A percentile compares a stretch with the other conserved stretches of the same genome.
phyloP scores from a whole-genome alignment of 2,113 vertebrate genomes.

The Hepsetus odoe region DNA sequence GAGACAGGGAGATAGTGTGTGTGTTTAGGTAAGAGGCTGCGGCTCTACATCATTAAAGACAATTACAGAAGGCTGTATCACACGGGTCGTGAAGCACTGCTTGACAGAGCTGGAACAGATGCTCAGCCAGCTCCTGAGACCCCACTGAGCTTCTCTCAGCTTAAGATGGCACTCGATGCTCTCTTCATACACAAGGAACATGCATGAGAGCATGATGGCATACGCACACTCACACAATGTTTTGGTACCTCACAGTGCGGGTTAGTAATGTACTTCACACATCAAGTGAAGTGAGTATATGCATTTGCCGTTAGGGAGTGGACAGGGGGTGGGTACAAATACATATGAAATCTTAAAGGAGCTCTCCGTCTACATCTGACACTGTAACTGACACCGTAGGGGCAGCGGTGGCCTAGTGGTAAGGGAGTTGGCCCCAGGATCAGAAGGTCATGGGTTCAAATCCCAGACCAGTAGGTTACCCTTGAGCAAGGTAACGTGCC shows the following conservation, averaged over 20 bases:
- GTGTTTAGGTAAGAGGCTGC: background rate
- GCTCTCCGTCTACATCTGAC: too few species aligned
- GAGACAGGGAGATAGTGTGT: background rate
- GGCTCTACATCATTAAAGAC: constrained; percentile 50
- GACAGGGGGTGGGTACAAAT: too few species aligned
- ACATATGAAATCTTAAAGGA: too few species aligned
- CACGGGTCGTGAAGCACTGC: constrained; percentile 38
- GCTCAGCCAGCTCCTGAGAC: constrained; percentile 30
- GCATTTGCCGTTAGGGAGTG: background rate
- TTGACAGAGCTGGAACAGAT: constrained; percentile 44
- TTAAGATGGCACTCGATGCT: constrained; percentile 16
- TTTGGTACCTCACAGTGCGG: background rate
- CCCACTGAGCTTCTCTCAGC: background rate
- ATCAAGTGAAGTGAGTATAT: background rate
- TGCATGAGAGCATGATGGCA: too few species aligned
- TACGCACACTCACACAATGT: background rate
- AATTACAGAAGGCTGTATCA: constrained; percentile 45
- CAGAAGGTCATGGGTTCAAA: too few species aligned
- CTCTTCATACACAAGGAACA: background rate
- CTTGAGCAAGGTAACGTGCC: too few species aligned
- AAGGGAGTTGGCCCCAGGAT: too few species aligned
- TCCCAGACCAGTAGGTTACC: too few species aligned
- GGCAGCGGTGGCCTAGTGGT: too few species aligned
- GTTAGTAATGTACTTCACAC: background rate
- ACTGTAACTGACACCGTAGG: too few species aligned